Base-by-base conservation (phyloP, 2,888 invertebrate genomes). In the Platycnemis pennipes region DNA sequence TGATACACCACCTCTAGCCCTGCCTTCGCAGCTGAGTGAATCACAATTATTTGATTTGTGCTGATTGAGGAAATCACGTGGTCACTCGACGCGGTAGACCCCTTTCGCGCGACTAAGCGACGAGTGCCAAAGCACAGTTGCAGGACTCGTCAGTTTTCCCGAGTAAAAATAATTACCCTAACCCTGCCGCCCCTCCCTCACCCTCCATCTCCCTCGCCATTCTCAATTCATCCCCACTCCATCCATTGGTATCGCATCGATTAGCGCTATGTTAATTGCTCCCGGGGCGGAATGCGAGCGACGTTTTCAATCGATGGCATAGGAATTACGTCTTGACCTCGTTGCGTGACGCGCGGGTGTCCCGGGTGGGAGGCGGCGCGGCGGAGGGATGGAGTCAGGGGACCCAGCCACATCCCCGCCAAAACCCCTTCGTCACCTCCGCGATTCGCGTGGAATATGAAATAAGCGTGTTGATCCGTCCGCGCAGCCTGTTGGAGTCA, bases 391-490 rank as follows among this genome's bases (percentile, higher is more conserved):
- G 77, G 5, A 37, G 77, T 49, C 13, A 19, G 77, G 31, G 26
- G 37, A 37, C 77, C 37, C 37, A 8, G 26, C 26, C 77, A 5
- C 31, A 0, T 0, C 69, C 49, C 3, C 26, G 5, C 63, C 63
- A 7, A 5, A 7, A 22, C n/a, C 63, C 63, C 77, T 37, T 37
- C 77, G 77, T 77, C 77, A 77, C 77, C 37, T 77, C 77, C 37
- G 77, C 77, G 77, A 77, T 77, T 77, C 77, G 77, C 77, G 77
- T 77, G 77, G 77, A 77, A 77, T 77, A 77, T 77, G 77, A 77
- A 77, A 77, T 77, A 37, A 77, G 77, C 77, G 77, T 77, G 63
- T 77, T 77, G 77, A 77, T 77, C 77, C 77, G 77, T 37, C 77
- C 77, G 77, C 77, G 77, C 77, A 37, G 77, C 77, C 77, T 77